A percentile compares a stretch with the other conserved stretches of the same genome.
These are phyloP conservation scores for Hexactinellida sp. DNA, from an alignment of 37 sponge, comb jelly and placozoan genomes.

Conservation along the genomic window DNA sequence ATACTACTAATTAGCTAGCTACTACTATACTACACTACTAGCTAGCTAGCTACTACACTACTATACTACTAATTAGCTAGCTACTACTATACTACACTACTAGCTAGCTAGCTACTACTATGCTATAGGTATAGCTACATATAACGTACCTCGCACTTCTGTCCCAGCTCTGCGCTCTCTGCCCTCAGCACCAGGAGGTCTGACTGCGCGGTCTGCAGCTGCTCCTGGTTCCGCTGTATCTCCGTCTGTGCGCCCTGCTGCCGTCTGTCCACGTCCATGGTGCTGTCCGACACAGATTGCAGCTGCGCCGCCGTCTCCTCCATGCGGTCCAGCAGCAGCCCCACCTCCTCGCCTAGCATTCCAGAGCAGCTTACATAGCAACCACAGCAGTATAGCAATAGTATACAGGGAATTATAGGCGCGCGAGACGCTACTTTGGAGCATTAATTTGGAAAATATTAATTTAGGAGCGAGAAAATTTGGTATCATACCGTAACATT, in stretches of 20 bases:
- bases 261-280: not conserved
- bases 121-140: too few relatives aligned
- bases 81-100: too few relatives aligned
- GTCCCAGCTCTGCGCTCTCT: not conserved
- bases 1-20: too few relatives aligned
- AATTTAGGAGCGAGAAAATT: too few relatives aligned
- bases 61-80: too few relatives aligned
- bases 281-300: not conserved
- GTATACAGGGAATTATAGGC: too few relatives aligned
- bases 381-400: not conserved
- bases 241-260: not conserved
- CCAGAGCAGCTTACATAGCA: not conserved
- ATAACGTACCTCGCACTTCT: not conserved
- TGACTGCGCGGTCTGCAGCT: not conserved
- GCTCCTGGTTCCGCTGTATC: not conserved
- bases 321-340: not conserved
- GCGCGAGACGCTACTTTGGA: too few relatives aligned
- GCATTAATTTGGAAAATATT: too few relatives aligned
- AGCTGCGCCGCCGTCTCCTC: not conserved
- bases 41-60: too few relatives aligned
- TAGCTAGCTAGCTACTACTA: too few relatives aligned
- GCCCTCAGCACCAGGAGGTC: not conserved
- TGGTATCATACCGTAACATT: too few relatives aligned
- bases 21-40: too few relatives aligned
- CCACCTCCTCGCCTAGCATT: not conserved